Evolutionary conservation across 2,113 vertebrate genomes (phyloP), one percentile per base, ranked within the genome.

Genomic region (Nothocercus julius): DNA sequence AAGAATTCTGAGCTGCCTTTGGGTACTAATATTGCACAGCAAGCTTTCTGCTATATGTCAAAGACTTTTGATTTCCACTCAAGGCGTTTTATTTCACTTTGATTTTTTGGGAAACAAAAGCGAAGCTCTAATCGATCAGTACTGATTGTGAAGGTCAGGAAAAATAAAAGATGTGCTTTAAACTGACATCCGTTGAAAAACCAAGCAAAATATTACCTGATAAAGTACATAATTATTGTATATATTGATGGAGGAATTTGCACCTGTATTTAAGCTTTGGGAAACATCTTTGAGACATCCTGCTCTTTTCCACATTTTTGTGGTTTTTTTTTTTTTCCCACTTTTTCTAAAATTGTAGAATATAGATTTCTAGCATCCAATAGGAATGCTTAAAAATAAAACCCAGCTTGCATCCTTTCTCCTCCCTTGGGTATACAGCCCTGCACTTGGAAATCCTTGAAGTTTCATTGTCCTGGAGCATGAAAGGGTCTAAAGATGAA

Each of bases 51-150:
- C 97, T 97, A 82, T 97, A 97, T 98, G 97, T 98, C 98, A 98
- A 98, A 98, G 98, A 98, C 98, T 98, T 99, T 99, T 99, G 98
- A 99, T 99, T 99, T 99, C 97, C 98, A 98, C 98, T 99, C 98
- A 98, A 99, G 98, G 98, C 99, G 58, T 98, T 99, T 98, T 98
- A 98, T 98, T 98, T 98, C 98, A 97, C 98, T 99, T 99, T 99
- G 98, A 99, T 99, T 99, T 99, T 99, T 97, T 99, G 97, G 97
- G 95, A 98, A 98, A 98, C 98, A 98, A 98, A 99, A 99, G 97
- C 98, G 97, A 98, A 97, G 97, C 97, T 97, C 98, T 97, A 98
- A 98, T 99, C 98, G 98, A 98, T 98, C 96, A 90, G 95, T 96
- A 95, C 97, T 96, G 97, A 98, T 98, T 98, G 98, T 98, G 98